A percentile compares a stretch with the other conserved stretches of the same genome.
Evolutionary conservation across 2,797 vertebrate genomes (phyloP).

Genomic region (Chaunax sp.): DNA sequence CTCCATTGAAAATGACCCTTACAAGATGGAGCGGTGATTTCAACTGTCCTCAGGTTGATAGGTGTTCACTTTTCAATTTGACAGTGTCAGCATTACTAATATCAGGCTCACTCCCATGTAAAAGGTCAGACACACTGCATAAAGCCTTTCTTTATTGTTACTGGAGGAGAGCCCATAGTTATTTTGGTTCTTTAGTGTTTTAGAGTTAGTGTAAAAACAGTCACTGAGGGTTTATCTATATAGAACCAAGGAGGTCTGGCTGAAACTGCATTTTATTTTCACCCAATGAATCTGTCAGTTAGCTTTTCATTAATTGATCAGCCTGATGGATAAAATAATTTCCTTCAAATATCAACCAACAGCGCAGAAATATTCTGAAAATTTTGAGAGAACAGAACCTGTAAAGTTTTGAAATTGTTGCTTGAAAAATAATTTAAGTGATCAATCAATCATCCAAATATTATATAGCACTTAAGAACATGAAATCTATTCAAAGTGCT

Average conservation of each 20-base stretch:
- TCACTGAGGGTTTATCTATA: too few species aligned
- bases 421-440: neutral
- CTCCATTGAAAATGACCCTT: conserved; percentile 53
- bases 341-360: neutral
- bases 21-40: conserved; percentile 55
- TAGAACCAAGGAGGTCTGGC: too few species aligned
- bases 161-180: conserved; percentile 15
- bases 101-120: conserved; percentile 55
- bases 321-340: too few species aligned
- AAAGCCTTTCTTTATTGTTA: conserved; percentile 42
- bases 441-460: neutral
- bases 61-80: conserved; percentile 54
- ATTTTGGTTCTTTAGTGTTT: conserved; percentile 18
- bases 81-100: conserved; percentile 61
- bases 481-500: too few species aligned
- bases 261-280: too few species aligned
- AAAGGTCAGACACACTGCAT: conserved; percentile 66
- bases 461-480: too few species aligned
- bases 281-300: too few species aligned
- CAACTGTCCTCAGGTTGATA: conserved; percentile 50
- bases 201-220: neutral
- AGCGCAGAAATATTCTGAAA: too few species aligned
- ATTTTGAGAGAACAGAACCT: neutral
- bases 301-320: too few species aligned
- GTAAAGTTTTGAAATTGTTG: neutral